phyloP scores from a whole-genome alignment of 2,888 invertebrate species.

The Strigamia maritima region DNA sequence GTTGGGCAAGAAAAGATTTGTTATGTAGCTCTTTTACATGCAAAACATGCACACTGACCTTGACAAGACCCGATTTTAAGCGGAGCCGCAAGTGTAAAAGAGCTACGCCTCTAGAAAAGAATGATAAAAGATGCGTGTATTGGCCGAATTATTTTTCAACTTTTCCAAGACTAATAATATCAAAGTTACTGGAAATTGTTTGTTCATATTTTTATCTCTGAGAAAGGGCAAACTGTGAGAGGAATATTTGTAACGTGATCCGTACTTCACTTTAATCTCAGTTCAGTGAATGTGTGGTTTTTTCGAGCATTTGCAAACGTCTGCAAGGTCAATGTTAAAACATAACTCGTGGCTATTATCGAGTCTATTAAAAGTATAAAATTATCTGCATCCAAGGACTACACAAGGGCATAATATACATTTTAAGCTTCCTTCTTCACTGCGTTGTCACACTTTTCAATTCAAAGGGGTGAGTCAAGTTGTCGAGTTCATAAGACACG shows the following conservation, averaged over 20 bases:
- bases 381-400: conserved; percentile 16
- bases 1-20: conserved; percentile 3
- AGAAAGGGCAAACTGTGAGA: background rate
- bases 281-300: background rate
- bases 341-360: conserved; percentile 30
- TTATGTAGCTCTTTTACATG: conserved; percentile 20
- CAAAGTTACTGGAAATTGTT: too few relatives aligned
- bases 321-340: conserved; percentile 22
- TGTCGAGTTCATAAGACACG: conserved; percentile 18
- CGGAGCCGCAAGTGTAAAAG: background rate
- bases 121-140: background rate
- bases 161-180: background rate
- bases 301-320: background rate
- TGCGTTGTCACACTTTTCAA: background rate
- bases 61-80: conserved; percentile 23
- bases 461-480: background rate
- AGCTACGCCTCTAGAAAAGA: background rate
- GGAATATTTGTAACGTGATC: background rate
- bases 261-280: conserved; percentile 31
- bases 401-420: background rate
- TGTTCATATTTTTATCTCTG: background rate
- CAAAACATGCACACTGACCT: conserved; percentile 32
- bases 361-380: conserved; percentile 28
- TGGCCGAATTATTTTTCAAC: background rate
- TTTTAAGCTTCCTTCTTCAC: background rate